Conservation (phyloP, 64 coral and sea anemone genomes). For the Orbicella faveolata region DNA sequence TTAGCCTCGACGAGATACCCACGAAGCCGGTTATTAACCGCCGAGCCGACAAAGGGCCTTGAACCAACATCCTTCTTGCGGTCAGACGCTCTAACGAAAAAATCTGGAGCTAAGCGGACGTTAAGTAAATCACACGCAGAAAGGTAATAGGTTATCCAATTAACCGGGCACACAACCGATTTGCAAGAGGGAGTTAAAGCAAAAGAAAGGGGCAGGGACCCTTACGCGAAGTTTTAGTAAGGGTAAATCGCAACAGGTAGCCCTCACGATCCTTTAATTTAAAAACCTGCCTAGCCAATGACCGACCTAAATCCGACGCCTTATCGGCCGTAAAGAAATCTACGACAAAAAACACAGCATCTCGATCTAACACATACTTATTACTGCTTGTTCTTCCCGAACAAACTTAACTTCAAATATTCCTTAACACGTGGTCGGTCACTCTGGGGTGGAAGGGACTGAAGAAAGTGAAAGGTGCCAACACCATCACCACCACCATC, state of each 20-base stretch:
- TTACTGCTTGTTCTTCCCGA: neutral
- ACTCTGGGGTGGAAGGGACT: too few species aligned
- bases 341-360: too few species aligned
- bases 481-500: too few species aligned
- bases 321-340: too few species aligned
- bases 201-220: neutral
- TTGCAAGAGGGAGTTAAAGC: neutral
- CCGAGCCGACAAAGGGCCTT: neutral
- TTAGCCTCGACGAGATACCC: neutral
- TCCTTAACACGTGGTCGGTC: conserved; percentile 31
- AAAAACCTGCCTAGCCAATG: neutral
- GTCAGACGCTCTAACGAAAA: neutral
- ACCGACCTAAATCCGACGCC: neutral
- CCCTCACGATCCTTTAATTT: neutral
- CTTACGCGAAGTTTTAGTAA: neutral
- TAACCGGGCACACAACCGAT: neutral
- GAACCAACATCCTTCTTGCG: neutral
- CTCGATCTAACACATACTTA: too few species aligned
- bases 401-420: conserved; percentile 26
- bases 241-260: neutral
- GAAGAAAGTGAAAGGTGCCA: too few species aligned
- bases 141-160: neutral
- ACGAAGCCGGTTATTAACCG: neutral
- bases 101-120: neutral
- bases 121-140: too few species aligned